These are phyloP conservation scores for Blera fallax DNA, from an alignment of 2,888 invertebrate genomes.

Conservation along the genomic window DNA sequence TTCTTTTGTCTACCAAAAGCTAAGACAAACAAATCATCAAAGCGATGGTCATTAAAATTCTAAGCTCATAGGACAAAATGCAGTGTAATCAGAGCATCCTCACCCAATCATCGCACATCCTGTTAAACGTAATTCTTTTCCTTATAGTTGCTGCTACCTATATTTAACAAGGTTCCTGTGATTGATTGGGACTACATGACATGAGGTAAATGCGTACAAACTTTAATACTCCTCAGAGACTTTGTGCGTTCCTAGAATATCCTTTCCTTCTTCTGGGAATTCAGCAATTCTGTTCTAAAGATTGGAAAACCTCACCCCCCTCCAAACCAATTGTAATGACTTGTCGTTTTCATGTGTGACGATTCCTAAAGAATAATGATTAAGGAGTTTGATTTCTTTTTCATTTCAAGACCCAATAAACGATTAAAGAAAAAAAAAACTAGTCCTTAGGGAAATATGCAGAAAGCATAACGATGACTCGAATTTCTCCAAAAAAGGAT, in stretches of 20 bases:
- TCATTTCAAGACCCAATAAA: background rate
- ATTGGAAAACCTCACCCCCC: background rate
- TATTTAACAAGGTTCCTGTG: slow-evolving; percentile 44
- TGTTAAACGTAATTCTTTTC: background rate
- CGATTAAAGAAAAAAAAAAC: background rate
- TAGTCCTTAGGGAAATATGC: slow-evolving; percentile 16
- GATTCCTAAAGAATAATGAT: slow-evolving; percentile 44
- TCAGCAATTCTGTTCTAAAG: background rate
- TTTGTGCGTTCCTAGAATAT: background rate
- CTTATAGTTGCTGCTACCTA: background rate
- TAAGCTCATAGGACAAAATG: slow-evolving; percentile 5
- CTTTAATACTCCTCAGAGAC: background rate
- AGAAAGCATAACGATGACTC: background rate
- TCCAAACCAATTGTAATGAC: slow-evolving; percentile 34
- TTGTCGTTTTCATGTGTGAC: slow-evolving; percentile 51
- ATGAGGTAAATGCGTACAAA: slow-evolving; percentile 49
- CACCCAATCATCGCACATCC: slow-evolving; percentile 26
- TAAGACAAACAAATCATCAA: background rate
- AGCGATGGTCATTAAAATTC: slow-evolving; percentile 17
- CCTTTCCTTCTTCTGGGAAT: slow-evolving; percentile 40
- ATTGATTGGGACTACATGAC: slow-evolving; percentile 61
- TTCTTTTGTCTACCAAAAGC: too few relatives aligned
- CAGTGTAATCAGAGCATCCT: slow-evolving; percentile 9
- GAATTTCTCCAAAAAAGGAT: background rate
- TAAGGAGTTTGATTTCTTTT: slow-evolving; percentile 31